A percentile compares a stretch with the other conserved stretches of the same genome.
phyloP scores from a whole-genome alignment of 2,797 vertebrate genomes.

The Lepilemur septentrionalis region DNA sequence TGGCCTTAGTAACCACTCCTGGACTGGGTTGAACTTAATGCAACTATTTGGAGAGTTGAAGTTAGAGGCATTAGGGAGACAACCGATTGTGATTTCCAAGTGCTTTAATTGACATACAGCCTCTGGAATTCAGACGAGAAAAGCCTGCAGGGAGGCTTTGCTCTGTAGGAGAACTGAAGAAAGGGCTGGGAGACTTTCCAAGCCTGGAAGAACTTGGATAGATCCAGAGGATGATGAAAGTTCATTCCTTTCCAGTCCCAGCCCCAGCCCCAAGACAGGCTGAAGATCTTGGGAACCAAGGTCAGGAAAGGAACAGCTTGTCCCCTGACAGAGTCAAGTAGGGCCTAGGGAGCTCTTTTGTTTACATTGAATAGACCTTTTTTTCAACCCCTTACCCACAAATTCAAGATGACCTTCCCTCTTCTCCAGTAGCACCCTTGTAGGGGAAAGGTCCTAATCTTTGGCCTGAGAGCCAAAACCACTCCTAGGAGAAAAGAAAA shows the following conservation, averaged over 20 bases:
- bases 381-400: neutral
- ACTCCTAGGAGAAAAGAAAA: neutral
- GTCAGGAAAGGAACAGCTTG: slow-evolving; percentile 35
- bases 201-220: slow-evolving; percentile 32
- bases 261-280: neutral
- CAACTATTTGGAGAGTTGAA: slow-evolving; percentile 34
- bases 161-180: slow-evolving; percentile 38
- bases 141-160: slow-evolving; percentile 19
- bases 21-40: slow-evolving; percentile 34
- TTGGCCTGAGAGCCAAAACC: neutral
- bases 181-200: slow-evolving; percentile 55
- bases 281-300: neutral
- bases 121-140: slow-evolving; percentile 55
- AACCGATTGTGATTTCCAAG: slow-evolving; percentile 20
- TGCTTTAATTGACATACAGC: neutral
- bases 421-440: neutral
- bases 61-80: slow-evolving; percentile 3
- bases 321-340: neutral
- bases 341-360: neutral
- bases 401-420: neutral
- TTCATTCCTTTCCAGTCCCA: slow-evolving; percentile 39
- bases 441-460: neutral
- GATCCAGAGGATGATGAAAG: slow-evolving; percentile 19
- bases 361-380: neutral
- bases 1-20: neutral